Percentiles rank a stretch among this genome's conserved stretches.
Conservation (phyloP, 2,888 invertebrate species). For the Diplolepis rosae region DNA sequence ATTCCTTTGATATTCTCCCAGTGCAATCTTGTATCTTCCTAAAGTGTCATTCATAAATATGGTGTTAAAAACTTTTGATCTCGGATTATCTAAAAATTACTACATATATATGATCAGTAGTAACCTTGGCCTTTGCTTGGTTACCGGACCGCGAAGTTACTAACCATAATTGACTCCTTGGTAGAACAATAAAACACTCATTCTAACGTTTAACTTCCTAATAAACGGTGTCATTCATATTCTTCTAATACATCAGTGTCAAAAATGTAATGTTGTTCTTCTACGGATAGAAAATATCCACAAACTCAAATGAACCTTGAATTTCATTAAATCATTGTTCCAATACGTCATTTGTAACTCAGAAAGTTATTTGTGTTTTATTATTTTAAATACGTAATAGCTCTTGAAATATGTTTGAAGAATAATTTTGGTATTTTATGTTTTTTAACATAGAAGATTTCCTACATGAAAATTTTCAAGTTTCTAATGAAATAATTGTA, state of each 20-base stretch:
- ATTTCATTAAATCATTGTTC: not conserved
- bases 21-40: too few relatives aligned
- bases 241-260: not conserved
- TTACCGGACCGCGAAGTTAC: not conserved
- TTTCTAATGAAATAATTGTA: too few relatives aligned
- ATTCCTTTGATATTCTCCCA: too few relatives aligned
- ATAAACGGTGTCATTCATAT: not conserved
- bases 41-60: not conserved
- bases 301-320: not conserved
- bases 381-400: not conserved
- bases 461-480: too few relatives aligned
- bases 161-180: not conserved
- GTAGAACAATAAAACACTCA: not conserved
- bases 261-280: not conserved
- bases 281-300: too few relatives aligned
- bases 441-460: too few relatives aligned
- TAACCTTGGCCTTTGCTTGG: not conserved
- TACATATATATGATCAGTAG: too few relatives aligned
- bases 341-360: not conserved
- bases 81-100: not conserved
- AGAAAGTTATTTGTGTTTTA: not conserved
- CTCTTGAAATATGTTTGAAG: not conserved
- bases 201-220: not conserved
- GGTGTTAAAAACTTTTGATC: not conserved
- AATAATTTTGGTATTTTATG: too few relatives aligned